phyloP scores from a whole-genome alignment of 2,113 vertebrate genomes.

The Tragulus kanchil region DNA sequence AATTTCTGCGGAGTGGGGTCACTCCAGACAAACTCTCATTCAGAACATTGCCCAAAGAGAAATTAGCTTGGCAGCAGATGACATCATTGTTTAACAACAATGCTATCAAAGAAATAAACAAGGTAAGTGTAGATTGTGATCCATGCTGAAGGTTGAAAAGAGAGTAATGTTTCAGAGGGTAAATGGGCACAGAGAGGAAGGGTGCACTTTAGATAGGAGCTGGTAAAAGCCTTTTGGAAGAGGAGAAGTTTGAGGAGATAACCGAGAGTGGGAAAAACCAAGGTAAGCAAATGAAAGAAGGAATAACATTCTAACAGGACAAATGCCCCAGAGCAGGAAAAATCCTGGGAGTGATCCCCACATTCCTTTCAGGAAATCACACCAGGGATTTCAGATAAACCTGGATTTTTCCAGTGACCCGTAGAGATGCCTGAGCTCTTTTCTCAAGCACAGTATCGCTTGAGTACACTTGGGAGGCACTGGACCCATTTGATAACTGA shows the following conservation, averaged over 20 bases:
- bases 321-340: neutral
- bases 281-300: neutral
- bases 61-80: neutral
- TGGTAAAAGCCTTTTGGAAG: neutral
- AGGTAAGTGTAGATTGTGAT: neutral
- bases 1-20: neutral
- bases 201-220: neutral
- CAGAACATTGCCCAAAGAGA: neutral
- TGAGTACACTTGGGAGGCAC: neutral
- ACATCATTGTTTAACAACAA: neutral
- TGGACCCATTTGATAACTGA: neutral
- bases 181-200: neutral
- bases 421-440: neutral
- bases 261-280: neutral
- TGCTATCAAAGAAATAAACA: neutral
- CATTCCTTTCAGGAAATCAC: neutral
- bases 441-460: neutral
- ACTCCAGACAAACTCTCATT: neutral
- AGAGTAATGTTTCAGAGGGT: neutral
- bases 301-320: neutral
- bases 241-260: neutral
- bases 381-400: neutral
- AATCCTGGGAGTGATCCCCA: neutral
- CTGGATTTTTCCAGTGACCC: neutral
- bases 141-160: neutral